Percentiles rank a stretch among this genome's conserved stretches.
Conservation (phyloP, 1,140 invertebrate species). For the Pogonomyrmex barbatus region DNA sequence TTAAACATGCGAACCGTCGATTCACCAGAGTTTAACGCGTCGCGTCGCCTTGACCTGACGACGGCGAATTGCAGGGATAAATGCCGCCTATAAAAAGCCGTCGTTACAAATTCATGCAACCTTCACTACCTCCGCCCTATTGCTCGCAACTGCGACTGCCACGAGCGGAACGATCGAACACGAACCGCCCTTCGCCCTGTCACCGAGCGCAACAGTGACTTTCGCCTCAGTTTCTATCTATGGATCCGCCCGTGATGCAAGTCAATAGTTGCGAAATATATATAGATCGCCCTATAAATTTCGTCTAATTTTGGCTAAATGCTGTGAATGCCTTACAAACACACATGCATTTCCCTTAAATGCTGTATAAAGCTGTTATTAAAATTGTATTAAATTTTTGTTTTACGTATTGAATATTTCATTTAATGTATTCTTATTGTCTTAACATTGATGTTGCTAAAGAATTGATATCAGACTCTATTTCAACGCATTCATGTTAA, state of each 20-base stretch:
- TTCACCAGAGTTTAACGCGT: constrained; percentile 27
- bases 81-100: constrained; percentile 55
- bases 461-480: not conserved
- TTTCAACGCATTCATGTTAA: not conserved
- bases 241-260: not conserved
- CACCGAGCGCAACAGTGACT: constrained; percentile 8
- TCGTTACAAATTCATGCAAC: constrained; percentile 60
- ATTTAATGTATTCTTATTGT: not conserved
- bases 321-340: not conserved
- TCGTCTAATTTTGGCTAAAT: not conserved
- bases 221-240: constrained; percentile 2
- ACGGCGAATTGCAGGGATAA: constrained; percentile 27
- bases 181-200: constrained; percentile 37
- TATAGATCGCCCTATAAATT: not conserved
- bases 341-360: not conserved
- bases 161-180: constrained; percentile 54
- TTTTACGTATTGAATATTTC: not conserved
- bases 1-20: constrained; percentile 34
- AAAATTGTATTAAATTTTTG: not conserved
- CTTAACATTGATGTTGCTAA: not conserved
- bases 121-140: constrained; percentile 56
- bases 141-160: constrained; percentile 34
- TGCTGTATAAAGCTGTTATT: not conserved
- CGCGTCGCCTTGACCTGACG: constrained; percentile 44
- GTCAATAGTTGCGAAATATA: not conserved